A percentile compares a stretch with the other conserved stretches of the same genome.
Evolutionary conservation across 2,797 vertebrate species (phyloP).

Genomic region (Liparis tanakae): DNA sequence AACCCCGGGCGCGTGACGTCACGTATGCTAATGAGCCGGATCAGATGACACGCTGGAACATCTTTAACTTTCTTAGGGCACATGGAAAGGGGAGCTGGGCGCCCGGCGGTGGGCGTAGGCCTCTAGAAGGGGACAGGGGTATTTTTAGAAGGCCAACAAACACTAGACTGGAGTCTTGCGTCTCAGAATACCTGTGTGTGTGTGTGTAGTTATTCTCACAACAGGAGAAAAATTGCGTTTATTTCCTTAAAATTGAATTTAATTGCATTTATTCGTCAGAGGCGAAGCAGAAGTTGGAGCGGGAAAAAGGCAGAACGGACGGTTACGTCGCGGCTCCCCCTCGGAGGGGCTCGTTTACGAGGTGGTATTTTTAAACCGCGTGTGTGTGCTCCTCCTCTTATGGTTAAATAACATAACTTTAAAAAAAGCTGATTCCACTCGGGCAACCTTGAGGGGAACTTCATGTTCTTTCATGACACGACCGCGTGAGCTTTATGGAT

Average conservation of each 20-base stretch:
- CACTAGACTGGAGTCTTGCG: slow-evolving; percentile 49
- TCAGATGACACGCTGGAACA: slow-evolving; percentile 87
- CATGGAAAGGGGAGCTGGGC: slow-evolving; percentile 83
- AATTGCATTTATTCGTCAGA: no score
- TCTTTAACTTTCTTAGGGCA: slow-evolving; percentile 99
- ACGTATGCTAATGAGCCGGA: slow-evolving; percentile 74
- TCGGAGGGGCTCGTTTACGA: slow-evolving; percentile 50
- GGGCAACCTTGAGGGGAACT: not conserved
- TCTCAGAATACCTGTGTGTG: slow-evolving; percentile 62
- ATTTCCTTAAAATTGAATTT: not conserved
- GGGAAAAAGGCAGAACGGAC: slow-evolving; percentile 26
- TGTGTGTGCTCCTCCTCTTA: slow-evolving; percentile 70
- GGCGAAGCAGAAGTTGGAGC: rapidly evolving
- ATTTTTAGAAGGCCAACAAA: slow-evolving; percentile 87
- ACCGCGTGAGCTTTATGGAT: not conserved
- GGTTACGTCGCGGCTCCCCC: not conserved
- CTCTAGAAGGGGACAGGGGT: slow-evolving; percentile 81
- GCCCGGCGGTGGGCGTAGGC: slow-evolving; percentile 65
- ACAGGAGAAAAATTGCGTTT: not conserved
- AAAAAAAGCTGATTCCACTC: slow-evolving; percentile 47
- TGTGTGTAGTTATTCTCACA: not conserved
- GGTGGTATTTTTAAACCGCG: slow-evolving; percentile 81
- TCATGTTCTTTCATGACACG: not conserved
- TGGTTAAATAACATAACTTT: slow-evolving; percentile 65
- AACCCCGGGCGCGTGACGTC: slow-evolving; percentile 85